Conservation (phyloP, 2,113 vertebrate genomes). For the Gymnocephalus cernua region DNA sequence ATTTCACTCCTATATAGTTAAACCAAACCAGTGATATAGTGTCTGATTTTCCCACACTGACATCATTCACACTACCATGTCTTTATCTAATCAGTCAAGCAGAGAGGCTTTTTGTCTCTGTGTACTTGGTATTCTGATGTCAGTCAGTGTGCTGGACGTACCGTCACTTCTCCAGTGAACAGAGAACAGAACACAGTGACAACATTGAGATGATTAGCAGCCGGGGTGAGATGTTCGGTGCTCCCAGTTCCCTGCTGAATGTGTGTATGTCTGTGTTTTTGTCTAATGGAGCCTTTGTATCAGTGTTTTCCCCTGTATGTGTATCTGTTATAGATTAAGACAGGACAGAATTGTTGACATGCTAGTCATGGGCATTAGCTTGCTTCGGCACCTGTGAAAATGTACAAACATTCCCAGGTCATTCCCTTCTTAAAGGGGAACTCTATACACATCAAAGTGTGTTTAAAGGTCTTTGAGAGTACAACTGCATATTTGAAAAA, state of each 20-base stretch:
- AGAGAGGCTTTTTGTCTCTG: slow-evolving; percentile 54
- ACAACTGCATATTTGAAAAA: too few relatives aligned
- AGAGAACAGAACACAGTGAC: slow-evolving; percentile 57
- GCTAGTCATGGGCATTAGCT: background rate
- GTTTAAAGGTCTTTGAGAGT: background rate
- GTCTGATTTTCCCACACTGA: slow-evolving; percentile 18
- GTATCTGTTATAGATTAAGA: background rate
- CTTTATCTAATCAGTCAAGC: slow-evolving; percentile 54
- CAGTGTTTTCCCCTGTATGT: background rate
- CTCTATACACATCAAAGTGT: background rate
- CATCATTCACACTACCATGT: slow-evolving; percentile 21
- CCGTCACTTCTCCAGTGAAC: slow-evolving; percentile 28
- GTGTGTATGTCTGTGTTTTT: background rate
- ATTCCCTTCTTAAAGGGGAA: background rate
- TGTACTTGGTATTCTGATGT: slow-evolving; percentile 62
- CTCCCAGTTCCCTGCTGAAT: slow-evolving; percentile 10
- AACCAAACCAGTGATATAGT: background rate
- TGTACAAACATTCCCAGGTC: slow-evolving; percentile 1
- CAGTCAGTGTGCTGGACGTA: slow-evolving; percentile 38
- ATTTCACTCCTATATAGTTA: background rate
- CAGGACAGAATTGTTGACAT: background rate
- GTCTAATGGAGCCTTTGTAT: slow-evolving; percentile 12
- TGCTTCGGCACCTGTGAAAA: background rate
- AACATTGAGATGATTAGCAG: slow-evolving; percentile 42
- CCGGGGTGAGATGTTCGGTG: slow-evolving; percentile 6